Conservation (phyloP, 2,888 invertebrate species). For the Mythimna ferrago region DNA sequence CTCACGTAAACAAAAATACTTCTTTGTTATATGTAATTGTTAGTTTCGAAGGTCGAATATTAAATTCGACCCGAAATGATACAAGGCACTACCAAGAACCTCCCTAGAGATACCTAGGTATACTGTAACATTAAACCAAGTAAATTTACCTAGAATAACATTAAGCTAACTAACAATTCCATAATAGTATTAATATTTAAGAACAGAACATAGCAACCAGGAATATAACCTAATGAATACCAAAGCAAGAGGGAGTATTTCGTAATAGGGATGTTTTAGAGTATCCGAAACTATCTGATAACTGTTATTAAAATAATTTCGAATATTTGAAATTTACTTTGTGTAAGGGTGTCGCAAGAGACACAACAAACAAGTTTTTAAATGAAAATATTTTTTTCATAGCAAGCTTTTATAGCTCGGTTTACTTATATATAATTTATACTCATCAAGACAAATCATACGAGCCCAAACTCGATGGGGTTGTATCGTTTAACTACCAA, state of each 20-base stretch:
- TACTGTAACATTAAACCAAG: background rate
- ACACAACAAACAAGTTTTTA: no score
- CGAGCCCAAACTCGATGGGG: no score
- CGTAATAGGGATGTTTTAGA: no score
- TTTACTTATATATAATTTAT: no score
- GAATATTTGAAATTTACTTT: no score
- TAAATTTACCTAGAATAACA: background rate
- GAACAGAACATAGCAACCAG: background rate
- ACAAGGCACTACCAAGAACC: background rate
- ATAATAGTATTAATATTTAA: slow-evolving; percentile 1
- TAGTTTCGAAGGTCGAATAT: background rate
- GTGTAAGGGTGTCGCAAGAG: no score
- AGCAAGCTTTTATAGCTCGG: no score
- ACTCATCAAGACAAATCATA: no score
- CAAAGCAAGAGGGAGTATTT: background rate
- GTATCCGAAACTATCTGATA: no score
- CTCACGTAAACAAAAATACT: background rate
- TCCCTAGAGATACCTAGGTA: background rate
- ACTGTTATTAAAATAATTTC: no score
- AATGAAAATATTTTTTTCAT: no score
- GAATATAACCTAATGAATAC: slow-evolving; percentile 1
- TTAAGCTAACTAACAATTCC: background rate
- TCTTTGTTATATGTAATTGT: background rate
- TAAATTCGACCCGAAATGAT: background rate
- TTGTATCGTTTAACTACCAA: no score